A percentile compares a stretch with the other conserved stretches of the same genome.
Evolutionary conservation across 2,888 invertebrate genomes (phyloP).

Genomic region (Chironomus riparius): DNA sequence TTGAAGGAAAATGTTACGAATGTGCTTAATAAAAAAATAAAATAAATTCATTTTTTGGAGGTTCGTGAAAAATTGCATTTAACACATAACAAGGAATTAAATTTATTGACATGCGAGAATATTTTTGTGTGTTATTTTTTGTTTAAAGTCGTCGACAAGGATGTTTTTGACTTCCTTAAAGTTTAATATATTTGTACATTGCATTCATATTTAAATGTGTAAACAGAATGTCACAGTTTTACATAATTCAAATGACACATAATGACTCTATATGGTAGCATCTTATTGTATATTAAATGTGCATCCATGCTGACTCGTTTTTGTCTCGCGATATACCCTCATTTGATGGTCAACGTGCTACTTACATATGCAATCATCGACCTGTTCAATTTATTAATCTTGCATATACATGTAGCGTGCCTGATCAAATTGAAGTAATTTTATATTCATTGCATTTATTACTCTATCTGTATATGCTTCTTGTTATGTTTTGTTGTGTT

Average conservation of each 20-base stretch:
- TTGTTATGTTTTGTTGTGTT: too few relatives aligned
- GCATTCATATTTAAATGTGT: neutral
- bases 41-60: neutral
- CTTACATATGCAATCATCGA: neutral
- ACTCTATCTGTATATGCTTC: too few relatives aligned
- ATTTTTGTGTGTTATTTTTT: neutral
- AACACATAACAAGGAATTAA: conserved; percentile 1
- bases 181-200: neutral
- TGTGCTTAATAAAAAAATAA: neutral
- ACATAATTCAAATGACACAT: conserved; percentile 22
- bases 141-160: neutral
- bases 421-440: too few relatives aligned
- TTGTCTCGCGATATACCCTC: neutral
- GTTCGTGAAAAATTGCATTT: conserved; percentile 19
- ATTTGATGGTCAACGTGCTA: conserved; percentile 22
- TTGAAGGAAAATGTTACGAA: neutral
- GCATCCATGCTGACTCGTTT: conserved; percentile 6
- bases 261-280: conserved; percentile 2
- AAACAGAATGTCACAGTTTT: neutral
- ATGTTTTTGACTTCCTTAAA: neutral
- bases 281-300: neutral
- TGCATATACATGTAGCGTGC: too few relatives aligned
- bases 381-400: too few relatives aligned
- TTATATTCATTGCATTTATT: too few relatives aligned
- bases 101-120: neutral